Evolutionary conservation across 2,888 invertebrate species (phyloP), one percentile per base, ranked within the genome.

Genomic region (Mechanitis messenoides): DNA sequence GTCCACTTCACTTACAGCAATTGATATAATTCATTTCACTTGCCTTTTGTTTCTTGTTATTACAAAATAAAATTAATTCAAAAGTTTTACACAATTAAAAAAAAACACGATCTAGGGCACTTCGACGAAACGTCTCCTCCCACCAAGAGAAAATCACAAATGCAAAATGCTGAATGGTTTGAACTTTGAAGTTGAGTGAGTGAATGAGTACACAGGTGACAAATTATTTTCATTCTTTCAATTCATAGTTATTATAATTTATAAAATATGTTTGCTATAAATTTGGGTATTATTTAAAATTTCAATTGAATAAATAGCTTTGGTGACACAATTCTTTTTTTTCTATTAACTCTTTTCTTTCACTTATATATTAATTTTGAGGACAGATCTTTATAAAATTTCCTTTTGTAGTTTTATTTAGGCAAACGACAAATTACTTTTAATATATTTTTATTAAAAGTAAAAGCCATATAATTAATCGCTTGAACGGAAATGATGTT

Each of bases 71-170:
- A 31, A 28, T 50, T 7, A 50, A 31, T 7, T 9, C 1, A 9
- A 11, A 50, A 50, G 50, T 50, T 31, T 47, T 50, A 7, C 50
- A 50, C 50, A 31, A 11, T 31, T 50, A 31, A 11, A 50, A 7
- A 28, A 50, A 50, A 50, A 31, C 50, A 50, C 31, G 50, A 11
- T 31, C 11, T 3, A 50, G 50, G 31, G 31, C 50, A 50, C 31
- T 2, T 31, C 5, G 31, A 50, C 31, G 5, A 50, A 28, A 50
- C 50, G 50, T 50, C 50, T 50, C 7, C 50, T 50, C 50, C 31
- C 50, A 28, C 50, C 50, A 50, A 50, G 31, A 31, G 28, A 31
- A 50, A 50, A 31, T 31, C 50, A 50, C 50, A 50, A 50, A 50
- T 50, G 50, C 50, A 50, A 31, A 50, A 50, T 31, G 50, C 7